phyloP scores from a whole-genome alignment of 35 echinoderm and acorn worm genomes.

The Heliocidaris erythrogramma region DNA sequence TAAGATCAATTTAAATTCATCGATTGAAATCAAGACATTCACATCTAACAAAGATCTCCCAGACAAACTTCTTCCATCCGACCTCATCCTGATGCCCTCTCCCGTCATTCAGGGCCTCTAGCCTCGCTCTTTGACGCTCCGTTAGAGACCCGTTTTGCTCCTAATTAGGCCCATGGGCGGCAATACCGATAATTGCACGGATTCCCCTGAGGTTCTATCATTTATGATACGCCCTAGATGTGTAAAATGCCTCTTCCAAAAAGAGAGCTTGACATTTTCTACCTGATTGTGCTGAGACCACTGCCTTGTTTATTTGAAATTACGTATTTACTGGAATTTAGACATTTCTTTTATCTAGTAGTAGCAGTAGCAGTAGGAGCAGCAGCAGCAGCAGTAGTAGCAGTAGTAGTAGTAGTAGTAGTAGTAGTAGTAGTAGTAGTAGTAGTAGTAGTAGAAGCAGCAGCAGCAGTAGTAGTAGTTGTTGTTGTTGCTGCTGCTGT shows the following conservation, averaged over 20 bases:
- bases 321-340: neutral
- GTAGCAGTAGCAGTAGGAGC: too few relatives aligned
- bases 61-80: neutral
- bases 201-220: neutral
- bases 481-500: too few relatives aligned
- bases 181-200: constrained; percentile 26
- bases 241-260: neutral
- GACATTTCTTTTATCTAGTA: neutral
- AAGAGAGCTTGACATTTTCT: neutral
- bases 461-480: too few relatives aligned
- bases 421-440: too few relatives aligned
- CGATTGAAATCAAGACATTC: neutral
- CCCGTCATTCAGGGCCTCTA: neutral
- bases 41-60: neutral
- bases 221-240: constrained; percentile 22
- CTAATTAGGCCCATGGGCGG: constrained; percentile 40
- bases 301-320: neutral
- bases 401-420: too few relatives aligned
- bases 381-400: too few relatives aligned
- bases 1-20: neutral
- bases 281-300: neutral
- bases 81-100: neutral
- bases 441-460: too few relatives aligned
- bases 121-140: neutral
- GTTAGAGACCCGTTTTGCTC: constrained; percentile 18